phyloP scores from a whole-genome alignment of 2,113 vertebrate genomes.

The Cervus canadensis region DNA sequence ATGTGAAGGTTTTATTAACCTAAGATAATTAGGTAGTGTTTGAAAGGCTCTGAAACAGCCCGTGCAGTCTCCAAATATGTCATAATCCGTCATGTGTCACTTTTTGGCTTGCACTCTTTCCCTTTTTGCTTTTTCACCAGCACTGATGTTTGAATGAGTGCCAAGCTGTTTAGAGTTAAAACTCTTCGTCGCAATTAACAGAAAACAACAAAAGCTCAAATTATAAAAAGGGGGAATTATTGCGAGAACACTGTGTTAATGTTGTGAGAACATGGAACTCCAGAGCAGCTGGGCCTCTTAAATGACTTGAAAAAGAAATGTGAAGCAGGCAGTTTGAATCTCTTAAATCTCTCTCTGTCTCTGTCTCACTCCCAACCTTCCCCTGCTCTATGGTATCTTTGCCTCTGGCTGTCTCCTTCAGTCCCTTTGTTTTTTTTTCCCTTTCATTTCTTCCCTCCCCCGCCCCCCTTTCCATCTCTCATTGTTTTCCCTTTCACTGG shows the following conservation, averaged over 20 bases:
- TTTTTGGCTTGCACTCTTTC: not conserved
- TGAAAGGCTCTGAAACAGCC: not conserved
- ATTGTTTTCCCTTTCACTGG: not conserved
- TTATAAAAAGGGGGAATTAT: not conserved
- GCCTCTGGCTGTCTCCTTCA: not conserved
- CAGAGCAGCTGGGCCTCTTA: constrained; percentile 5
- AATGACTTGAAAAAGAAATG: not conserved
- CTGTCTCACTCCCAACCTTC: not conserved
- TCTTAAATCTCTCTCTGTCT: not conserved
- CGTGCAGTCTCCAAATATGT: not conserved
- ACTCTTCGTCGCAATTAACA: constrained; percentile 22
- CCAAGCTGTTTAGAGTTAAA: constrained; percentile 45
- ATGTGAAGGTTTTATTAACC: not conserved
- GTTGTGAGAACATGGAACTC: not conserved
- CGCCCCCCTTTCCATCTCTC: not conserved
- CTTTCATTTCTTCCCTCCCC: not conserved
- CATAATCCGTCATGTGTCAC: not conserved
- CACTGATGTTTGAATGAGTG: constrained; percentile 1
- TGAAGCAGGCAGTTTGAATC: not conserved
- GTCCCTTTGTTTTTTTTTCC: not conserved
- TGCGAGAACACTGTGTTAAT: not conserved
- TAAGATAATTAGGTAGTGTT: not conserved
- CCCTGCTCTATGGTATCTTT: not conserved
- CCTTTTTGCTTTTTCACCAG: not conserved
- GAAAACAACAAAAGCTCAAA: constrained; percentile 22